Evolutionary conservation across 2,113 vertebrate genomes (phyloP).

Genomic region (Podilymbus podiceps): DNA sequence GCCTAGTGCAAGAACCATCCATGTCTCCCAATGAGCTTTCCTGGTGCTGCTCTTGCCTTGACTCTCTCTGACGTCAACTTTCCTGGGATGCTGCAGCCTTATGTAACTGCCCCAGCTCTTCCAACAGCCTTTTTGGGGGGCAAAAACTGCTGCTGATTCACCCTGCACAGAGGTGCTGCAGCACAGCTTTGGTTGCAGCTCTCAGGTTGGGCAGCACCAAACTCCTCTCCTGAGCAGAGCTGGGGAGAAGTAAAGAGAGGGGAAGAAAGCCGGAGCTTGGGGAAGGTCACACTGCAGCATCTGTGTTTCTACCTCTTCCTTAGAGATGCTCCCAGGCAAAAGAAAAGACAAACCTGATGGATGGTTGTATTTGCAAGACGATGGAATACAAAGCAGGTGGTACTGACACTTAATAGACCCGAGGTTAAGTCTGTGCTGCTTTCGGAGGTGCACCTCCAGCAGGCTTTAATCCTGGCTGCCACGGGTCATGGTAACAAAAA

Average conservation of each 20-base stretch:
- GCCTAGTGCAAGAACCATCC: background rate
- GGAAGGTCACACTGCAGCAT: background rate
- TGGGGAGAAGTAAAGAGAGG: background rate
- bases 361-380: background rate
- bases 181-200: background rate
- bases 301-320: background rate
- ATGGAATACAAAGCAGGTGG: background rate
- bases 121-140: background rate
- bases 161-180: background rate
- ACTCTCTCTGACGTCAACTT: background rate
- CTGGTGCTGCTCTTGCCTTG: background rate
- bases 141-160: conserved; percentile 51
- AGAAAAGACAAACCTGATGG: background rate
- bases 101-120: conserved; percentile 28
- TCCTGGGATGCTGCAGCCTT: conserved; percentile 28
- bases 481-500: accelerated
- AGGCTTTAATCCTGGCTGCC: background rate
- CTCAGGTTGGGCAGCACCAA: background rate
- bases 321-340: background rate
- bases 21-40: background rate
- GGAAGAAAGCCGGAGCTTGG: background rate
- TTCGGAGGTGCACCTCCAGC: background rate
- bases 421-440: background rate
- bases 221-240: background rate
- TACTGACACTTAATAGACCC: background rate